Conservation (phyloP, 2,113 vertebrate species). For the Hiodon alosoides region DNA sequence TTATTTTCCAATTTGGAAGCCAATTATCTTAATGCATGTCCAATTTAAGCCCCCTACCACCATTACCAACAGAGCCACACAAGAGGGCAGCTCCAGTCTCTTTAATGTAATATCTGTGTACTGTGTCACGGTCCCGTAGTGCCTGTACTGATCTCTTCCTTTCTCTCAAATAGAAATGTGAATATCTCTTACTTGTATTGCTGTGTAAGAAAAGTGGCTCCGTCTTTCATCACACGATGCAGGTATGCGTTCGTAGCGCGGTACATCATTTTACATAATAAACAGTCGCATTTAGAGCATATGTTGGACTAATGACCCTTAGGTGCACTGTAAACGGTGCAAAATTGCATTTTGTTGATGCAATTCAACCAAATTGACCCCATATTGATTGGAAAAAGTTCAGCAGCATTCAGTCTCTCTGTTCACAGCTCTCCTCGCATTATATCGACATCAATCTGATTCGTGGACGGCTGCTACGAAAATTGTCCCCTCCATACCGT, state of each 20-base stretch:
- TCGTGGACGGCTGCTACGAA: conserved; percentile 32
- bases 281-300: background rate
- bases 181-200: conserved; percentile 41
- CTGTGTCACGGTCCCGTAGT: background rate
- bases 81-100: too few species aligned
- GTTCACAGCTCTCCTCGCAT: conserved; percentile 21
- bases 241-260: conserved; percentile 20
- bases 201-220: conserved; percentile 34
- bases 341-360: background rate
- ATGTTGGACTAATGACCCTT: background rate
- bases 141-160: background rate
- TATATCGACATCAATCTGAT: conserved; percentile 37
- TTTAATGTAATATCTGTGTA: too few species aligned
- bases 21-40: background rate
- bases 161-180: conserved; percentile 40
- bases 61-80: too few species aligned
- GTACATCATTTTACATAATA: background rate
- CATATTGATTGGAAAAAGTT: background rate
- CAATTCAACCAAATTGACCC: too few species aligned
- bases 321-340: background rate
- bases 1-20: too few species aligned
- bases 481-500: conserved; percentile 36
- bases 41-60: background rate
- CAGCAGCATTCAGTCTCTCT: background rate
- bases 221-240: conserved; percentile 21